Evolutionary conservation across 2,113 vertebrate genomes (phyloP), one percentile per base, ranked within the genome.

Genomic region (Colaptes auratus): DNA sequence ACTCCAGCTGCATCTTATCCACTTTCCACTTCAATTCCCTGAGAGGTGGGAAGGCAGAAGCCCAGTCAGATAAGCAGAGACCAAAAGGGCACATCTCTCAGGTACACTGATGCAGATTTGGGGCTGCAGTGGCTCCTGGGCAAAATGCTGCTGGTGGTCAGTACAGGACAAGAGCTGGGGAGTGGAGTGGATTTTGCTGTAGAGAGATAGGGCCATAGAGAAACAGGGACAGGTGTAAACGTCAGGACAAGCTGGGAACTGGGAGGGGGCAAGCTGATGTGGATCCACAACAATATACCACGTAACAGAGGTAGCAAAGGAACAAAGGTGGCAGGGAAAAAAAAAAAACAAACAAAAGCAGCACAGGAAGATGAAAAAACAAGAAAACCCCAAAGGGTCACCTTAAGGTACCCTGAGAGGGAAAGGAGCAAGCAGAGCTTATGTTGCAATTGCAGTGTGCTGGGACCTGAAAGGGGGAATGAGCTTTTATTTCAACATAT

Each of bases 401-500:
- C 3, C 8, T 64, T 80, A 60, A 86, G 18, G 12, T 31, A 67
- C 10, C 39, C 21, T 61, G 18, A 63, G 53, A 50, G 33, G 17
- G 15, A 81, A 93, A 90, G 92, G 27, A 81, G 4, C 39, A 81
- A 89, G 65, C 31, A 87, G 52, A 88, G 89, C 20, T 15, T 15
- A 21, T 0, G 0, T 80, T 82, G 33, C 33, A 53, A 7, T 52
- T 50, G 56, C 39, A 39, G n/a, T 77, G 53, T 2, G 0, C 2
- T 61, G 75, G 39, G 82, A 92, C 27, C 69, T 25, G 18, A 88
- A 90, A 81, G 44, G 21, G 69, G 65, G 76, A 90, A 94, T n/a
- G 20, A 69, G 17, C 13, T 96, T 87, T 85, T 86, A 80, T 83
- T 96, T 92, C 79, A 86, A 70, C n/a, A 72, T 64, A 61, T 35